Conservation (phyloP, 2,113 vertebrate genomes). For the Oryzias celebensis region DNA sequence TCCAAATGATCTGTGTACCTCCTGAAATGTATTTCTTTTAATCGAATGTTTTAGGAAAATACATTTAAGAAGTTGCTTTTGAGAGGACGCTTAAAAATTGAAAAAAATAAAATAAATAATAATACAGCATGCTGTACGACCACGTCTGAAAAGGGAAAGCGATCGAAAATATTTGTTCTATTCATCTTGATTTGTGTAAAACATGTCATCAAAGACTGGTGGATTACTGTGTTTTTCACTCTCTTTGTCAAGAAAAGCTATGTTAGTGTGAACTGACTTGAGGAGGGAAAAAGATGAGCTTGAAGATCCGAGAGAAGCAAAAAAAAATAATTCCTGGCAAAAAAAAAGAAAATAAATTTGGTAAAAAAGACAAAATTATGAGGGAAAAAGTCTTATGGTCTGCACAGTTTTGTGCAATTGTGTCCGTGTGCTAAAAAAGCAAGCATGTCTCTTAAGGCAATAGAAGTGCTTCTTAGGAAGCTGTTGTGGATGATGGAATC, state of each 20-base stretch:
- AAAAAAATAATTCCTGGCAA: constrained; percentile 31
- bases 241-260: constrained; percentile 37
- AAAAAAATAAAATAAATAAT: too few relatives aligned
- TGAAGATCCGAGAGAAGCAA: constrained; percentile 23
- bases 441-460: constrained; percentile 45
- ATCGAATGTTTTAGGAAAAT: too few relatives aligned
- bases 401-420: constrained; percentile 11
- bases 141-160: not conserved
- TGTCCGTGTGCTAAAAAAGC: constrained; percentile 23
- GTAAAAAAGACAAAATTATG: constrained; percentile 28
- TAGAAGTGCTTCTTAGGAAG: constrained; percentile 43
- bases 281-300: constrained; percentile 29
- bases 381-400: constrained; percentile 36
- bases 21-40: too few relatives aligned
- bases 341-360: constrained; percentile 41
- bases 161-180: not conserved
- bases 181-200: constrained; percentile 9
- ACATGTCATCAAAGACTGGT: constrained; percentile 3
- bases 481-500: constrained; percentile 48
- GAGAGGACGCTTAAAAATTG: too few relatives aligned
- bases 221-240: constrained; percentile 29
- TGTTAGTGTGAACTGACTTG: constrained; percentile 38
- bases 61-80: too few relatives aligned
- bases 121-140: not conserved
- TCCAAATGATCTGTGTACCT: too few relatives aligned